These are phyloP conservation scores for Mythimna ferrago DNA, from an alignment of 2,888 invertebrate genomes.

Conservation along the genomic window DNA sequence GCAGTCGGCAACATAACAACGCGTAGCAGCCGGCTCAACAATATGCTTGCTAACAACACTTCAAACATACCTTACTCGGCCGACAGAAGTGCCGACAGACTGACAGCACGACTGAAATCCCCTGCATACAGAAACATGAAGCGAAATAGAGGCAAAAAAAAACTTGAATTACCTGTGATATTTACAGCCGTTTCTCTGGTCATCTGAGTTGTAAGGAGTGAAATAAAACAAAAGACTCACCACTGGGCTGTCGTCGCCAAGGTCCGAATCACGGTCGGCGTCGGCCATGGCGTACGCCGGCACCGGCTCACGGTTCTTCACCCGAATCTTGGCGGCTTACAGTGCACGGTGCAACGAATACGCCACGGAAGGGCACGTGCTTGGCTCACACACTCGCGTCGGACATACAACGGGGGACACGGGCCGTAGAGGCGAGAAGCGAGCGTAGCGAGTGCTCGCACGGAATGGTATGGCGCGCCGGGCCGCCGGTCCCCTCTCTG, in stretches of 20 bases:
- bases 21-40: conserved; percentile 25
- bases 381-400: conserved; percentile 81
- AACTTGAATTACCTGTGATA: neutral
- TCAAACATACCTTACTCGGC: conserved; percentile 46
- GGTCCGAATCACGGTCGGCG: conserved; percentile 93
- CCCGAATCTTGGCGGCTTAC: conserved; percentile 94
- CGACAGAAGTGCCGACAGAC: conserved; percentile 34
- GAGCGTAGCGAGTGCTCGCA: conserved; percentile 73
- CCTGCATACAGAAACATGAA: conserved; percentile 21
- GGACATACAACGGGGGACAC: conserved; percentile 73
- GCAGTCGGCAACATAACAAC: conserved; percentile 51
- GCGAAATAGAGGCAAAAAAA: conserved; percentile 12
- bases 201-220: neutral
- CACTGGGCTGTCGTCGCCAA: conserved; percentile 94
- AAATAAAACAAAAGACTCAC: conserved; percentile 86
- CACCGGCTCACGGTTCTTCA: conserved; percentile 96
- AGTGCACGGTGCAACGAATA: conserved; percentile 77
- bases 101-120: conserved; percentile 30
- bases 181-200: neutral
- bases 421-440: conserved; percentile 75
- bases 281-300: conserved; percentile 96
- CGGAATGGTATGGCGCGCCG: conserved; percentile 81
- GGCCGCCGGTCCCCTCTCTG: conserved; percentile 77
- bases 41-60: conserved; percentile 48
- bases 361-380: conserved; percentile 79